Evolutionary conservation across 35 echinoderm and acorn worm species (phyloP).

Genomic region (Diadema setosum): DNA sequence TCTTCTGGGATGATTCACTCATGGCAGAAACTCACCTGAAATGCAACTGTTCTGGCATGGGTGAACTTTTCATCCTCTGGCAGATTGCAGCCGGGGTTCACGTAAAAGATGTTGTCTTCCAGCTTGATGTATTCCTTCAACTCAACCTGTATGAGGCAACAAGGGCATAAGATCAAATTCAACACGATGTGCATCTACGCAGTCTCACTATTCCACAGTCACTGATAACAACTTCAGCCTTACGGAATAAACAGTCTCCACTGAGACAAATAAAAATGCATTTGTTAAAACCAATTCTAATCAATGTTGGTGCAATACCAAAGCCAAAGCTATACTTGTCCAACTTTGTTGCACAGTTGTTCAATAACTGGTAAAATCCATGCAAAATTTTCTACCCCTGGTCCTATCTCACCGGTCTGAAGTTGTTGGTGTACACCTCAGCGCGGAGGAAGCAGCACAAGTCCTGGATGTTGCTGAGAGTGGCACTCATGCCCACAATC

Average conservation of each 20-base stretch:
- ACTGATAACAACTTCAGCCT: too few species aligned
- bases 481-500: conserved; percentile 93
- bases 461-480: conserved; percentile 82
- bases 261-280: too few species aligned
- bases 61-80: conserved; percentile 77
- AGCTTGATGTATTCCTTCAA: conserved; percentile 84
- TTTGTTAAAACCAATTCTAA: too few species aligned
- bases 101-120: conserved; percentile 70
- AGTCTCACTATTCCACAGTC: too few species aligned
- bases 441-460: conserved; percentile 52
- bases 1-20: too few species aligned
- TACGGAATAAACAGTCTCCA: too few species aligned
- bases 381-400: too few species aligned
- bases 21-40: conserved; percentile 97
- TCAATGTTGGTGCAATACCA: too few species aligned
- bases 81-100: conserved; percentile 43
- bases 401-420: conserved; percentile 73
- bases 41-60: conserved; percentile 53
- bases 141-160: conserved; percentile 51
- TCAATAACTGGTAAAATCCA: too few species aligned
- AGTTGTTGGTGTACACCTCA: conserved; percentile 79
- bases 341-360: too few species aligned
- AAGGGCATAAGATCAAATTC: not conserved
- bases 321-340: too few species aligned
- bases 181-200: too few species aligned